Evolutionary conservation across 2,113 vertebrate genomes (phyloP), one percentile per base, ranked within the genome.

Genomic region (Diadophis punctatus): DNA sequence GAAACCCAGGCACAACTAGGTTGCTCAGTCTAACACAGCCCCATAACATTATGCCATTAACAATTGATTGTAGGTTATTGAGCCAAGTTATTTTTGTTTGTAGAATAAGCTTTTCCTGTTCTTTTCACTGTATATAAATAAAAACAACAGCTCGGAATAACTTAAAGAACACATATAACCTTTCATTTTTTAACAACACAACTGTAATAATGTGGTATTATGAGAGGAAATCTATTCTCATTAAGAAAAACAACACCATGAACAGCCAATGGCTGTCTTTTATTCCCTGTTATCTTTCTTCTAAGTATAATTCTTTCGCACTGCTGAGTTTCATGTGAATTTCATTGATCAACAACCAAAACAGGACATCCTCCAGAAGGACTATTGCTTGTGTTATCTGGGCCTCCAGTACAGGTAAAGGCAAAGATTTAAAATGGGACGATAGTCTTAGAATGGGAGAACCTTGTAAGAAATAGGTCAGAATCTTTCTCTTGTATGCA

Each of bases 1-100:
- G 55, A 88, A 92, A 95, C 43, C 80, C 55, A 94, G 89, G 93
- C 88, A 88, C 89, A 90, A 91, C 58, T 22, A 90, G 88, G 89
- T 88, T 90, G 94, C 93, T 5, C 34, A 27, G 58, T 9, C 0
- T 30, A 90, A 53, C 27, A 63, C 39, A 90, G 86, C 51, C 86
- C 60, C 88, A 63, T n/a, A 51, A 27, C 58, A 18, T 89, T 87
- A 89, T 52, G 27, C 14, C 27, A 34, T n/a, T 63, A 86, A 90
- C 55, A 94, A 80, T 58, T 56, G 58, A 90, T 53, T 53, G 84
- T 56, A 85, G 80, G 60, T 93, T 95, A 93, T 1, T 25, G 90
- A 91, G 86, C 91, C 4, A 16, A 30, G 90, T 89, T 91, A n/a
- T 80, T 84, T 53, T 30, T 55, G 34, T 80, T 43, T 63, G 34